Percentiles rank a stretch among this genome's conserved stretches.
phyloP scores from a whole-genome alignment of 2,797 vertebrate genomes.

The Coregonus suidteri region DNA sequence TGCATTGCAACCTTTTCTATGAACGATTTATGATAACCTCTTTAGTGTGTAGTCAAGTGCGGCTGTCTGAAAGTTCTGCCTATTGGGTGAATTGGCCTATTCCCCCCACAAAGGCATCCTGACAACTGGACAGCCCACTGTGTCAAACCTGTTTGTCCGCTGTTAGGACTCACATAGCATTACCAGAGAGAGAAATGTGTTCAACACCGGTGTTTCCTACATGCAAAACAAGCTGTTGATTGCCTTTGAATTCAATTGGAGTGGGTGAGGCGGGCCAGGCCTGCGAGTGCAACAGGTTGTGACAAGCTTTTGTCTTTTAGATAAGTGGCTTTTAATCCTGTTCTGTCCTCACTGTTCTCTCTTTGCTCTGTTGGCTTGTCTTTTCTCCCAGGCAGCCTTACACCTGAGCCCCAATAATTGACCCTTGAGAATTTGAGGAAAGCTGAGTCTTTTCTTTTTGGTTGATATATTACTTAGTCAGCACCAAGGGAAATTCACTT shows the following conservation, averaged over 20 bases:
- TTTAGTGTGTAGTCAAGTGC: neutral
- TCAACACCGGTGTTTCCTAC: slow-evolving; percentile 23
- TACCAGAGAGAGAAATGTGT: slow-evolving; percentile 7
- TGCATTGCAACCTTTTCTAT: neutral
- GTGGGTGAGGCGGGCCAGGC: slow-evolving; percentile 5
- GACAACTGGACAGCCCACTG: slow-evolving; percentile 30
- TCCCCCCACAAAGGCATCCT: slow-evolving; percentile 11
- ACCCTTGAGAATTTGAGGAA: neutral
- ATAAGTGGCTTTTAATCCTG: slow-evolving; percentile 10
- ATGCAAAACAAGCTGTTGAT: slow-evolving; percentile 17
- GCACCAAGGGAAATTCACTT: neutral
- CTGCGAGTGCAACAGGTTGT: slow-evolving; percentile 36
- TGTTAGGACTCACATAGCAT: slow-evolving; percentile 32
- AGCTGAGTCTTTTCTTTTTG: neutral
- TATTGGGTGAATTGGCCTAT: slow-evolving; percentile 18
- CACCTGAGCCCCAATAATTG: neutral
- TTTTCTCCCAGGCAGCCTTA: neutral
- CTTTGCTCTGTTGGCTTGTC: neutral
- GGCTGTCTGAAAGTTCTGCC: slow-evolving; percentile 16
- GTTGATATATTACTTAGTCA: neutral
- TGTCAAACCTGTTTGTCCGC: slow-evolving; percentile 43
- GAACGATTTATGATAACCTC: neutral
- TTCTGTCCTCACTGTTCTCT: neutral
- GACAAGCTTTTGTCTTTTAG: slow-evolving; percentile 45
- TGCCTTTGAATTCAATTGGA: slow-evolving; percentile 18